Conservation (phyloP, 2,888 invertebrate species). For the Ennomos quercinarius region DNA sequence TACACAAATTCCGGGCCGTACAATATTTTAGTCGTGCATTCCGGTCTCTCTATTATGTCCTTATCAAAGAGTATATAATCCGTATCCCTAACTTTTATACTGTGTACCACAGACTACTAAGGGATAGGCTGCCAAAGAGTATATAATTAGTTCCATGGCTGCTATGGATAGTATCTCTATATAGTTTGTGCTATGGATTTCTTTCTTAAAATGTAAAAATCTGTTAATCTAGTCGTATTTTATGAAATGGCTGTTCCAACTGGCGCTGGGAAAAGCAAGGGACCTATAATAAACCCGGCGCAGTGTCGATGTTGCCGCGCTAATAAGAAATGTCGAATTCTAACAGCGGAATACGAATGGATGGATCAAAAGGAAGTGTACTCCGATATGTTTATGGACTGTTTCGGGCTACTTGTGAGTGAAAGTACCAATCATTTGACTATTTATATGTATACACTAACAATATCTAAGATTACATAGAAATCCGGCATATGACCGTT, state of each 20-base stretch:
- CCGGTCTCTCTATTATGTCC: too few relatives aligned
- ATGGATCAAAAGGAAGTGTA: conserved; percentile 70
- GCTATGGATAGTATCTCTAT: too few relatives aligned
- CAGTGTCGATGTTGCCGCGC: conserved; percentile 75
- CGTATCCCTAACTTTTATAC: too few relatives aligned
- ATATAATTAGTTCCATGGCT: too few relatives aligned
- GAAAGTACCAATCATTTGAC: conserved; percentile 1
- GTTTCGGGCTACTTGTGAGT: conserved; percentile 76
- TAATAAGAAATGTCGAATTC: conserved; percentile 75
- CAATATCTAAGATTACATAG: background rate
- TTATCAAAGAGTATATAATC: too few relatives aligned
- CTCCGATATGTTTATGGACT: conserved; percentile 78
- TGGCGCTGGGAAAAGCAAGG: conserved; percentile 53
- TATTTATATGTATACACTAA: background rate
- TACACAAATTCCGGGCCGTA: too few relatives aligned
- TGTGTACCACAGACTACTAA: too few relatives aligned
- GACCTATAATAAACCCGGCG: conserved; percentile 71
- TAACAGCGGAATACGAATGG: conserved; percentile 72
- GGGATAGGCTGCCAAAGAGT: too few relatives aligned
- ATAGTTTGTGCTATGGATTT: too few relatives aligned
- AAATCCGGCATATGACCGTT: too few relatives aligned
- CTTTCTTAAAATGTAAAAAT: background rate
- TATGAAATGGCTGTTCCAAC: conserved; percentile 49
- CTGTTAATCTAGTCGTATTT: background rate
- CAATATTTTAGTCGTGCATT: too few relatives aligned